A percentile compares a stretch with the other conserved stretches of the same genome.
Evolutionary conservation across 2,113 vertebrate species (phyloP).

Genomic region (Pimephales promelas): DNA sequence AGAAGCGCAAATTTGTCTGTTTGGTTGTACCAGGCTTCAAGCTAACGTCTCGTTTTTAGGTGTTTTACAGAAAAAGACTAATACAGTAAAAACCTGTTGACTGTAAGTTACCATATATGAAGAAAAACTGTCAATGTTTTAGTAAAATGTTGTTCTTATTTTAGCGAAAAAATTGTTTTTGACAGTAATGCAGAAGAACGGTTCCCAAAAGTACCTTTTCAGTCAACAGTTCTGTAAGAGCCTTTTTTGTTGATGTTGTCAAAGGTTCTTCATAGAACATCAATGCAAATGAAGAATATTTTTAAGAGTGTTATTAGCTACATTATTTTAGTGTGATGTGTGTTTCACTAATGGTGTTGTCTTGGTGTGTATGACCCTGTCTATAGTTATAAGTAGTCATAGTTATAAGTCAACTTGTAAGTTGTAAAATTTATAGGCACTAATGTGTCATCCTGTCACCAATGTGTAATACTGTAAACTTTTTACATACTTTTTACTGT

Average conservation of each 20-base stretch:
- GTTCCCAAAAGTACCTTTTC: too few relatives aligned
- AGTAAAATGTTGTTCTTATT: background rate
- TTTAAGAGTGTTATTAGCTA: too few relatives aligned
- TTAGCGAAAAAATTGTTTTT: too few relatives aligned
- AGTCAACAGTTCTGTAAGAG: too few relatives aligned
- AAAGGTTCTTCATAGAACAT: too few relatives aligned
- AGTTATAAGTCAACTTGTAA: too few relatives aligned
- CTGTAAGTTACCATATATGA: background rate
- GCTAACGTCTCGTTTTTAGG: background rate
- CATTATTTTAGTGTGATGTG: background rate
- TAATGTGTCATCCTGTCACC: background rate
- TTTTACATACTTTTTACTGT: background rate
- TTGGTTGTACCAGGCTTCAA: constrained; percentile 1
- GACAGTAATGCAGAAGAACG: too few relatives aligned
- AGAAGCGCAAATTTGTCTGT: background rate
- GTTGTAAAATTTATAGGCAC: background rate
- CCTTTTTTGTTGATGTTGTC: too few relatives aligned
- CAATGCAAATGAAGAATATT: too few relatives aligned
- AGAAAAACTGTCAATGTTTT: background rate
- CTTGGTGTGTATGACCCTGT: background rate
- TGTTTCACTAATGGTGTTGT: background rate
- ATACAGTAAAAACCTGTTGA: background rate
- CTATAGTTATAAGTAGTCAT: too few relatives aligned
- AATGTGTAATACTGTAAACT: background rate
- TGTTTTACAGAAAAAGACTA: too few relatives aligned